Percentiles rank a stretch among this genome's conserved stretches.
phyloP scores from a whole-genome alignment of 2,113 vertebrate genomes.

The Electrona antarctica region DNA sequence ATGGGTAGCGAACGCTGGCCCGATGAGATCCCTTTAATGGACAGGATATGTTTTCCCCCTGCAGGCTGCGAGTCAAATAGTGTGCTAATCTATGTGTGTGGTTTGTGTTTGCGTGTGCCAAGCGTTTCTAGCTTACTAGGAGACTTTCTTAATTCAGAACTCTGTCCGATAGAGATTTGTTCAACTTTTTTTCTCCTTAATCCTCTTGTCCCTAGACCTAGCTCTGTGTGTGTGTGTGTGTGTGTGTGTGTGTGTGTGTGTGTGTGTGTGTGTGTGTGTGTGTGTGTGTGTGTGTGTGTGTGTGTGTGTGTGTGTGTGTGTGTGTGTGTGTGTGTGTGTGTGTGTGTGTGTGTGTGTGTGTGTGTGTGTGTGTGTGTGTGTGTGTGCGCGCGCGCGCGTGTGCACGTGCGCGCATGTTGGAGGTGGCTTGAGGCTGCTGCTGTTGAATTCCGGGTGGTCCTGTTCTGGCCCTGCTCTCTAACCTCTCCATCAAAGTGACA shows the following conservation, averaged over 20 bases:
- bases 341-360: conserved; percentile 26
- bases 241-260: conserved; percentile 14
- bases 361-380: not conserved
- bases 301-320: conserved; percentile 24
- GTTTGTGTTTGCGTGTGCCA: conserved; percentile 24
- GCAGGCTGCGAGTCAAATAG: conserved; percentile 22
- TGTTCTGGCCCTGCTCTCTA: conserved; percentile 69
- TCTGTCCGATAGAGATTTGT: conserved; percentile 73
- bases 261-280: conserved; percentile 25
- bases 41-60: not conserved
- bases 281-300: conserved; percentile 7
- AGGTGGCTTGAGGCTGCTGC: conserved; percentile 58
- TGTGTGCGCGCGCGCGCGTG: too few relatives aligned
- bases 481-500: conserved; percentile 76
- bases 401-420: conserved; percentile 30
- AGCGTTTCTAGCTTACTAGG: conserved; percentile 60
- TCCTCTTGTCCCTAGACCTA: conserved; percentile 72
- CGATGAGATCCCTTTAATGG: not conserved
- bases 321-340: conserved; percentile 13
- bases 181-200: conserved; percentile 66
- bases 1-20: too few relatives aligned
- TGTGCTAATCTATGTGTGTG: conserved; percentile 30
- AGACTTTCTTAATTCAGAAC: conserved; percentile 70
- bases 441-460: conserved; percentile 80
- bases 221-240: conserved; percentile 28